Evolutionary conservation across 2,888 invertebrate genomes (phyloP), one percentile per base, ranked within the genome.

Genomic region (Caenorhabditis afra): DNA sequence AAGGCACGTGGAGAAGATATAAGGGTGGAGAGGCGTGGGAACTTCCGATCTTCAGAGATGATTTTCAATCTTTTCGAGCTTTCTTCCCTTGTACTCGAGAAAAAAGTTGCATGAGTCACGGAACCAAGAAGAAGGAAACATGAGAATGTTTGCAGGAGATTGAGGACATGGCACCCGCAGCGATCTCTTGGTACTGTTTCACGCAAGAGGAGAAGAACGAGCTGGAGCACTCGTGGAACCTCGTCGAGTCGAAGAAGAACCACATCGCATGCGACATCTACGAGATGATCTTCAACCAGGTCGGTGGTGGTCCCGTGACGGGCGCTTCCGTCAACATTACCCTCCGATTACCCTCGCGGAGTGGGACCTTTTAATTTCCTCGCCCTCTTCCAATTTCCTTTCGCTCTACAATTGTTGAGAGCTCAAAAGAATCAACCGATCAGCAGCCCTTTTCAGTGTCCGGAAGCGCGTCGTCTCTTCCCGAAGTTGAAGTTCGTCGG

Each of bases 251-350:
- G 4, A 75, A 73, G 20, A 85, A 85, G 68, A 82, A 82, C 53
- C 62, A 68, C 29, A 71, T 84, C 14, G 85, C 81, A 7, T 81
- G 84, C 50, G 84, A 85, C 64, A 87, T 86, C 22, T 87, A 87
- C 67, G 83, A 85, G 50, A 87, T 87, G 87, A 87, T 87, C 50
- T 87, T 87, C 78, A 86, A 87, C 75, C 87, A 87, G 86, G 87
- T 87, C 53, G 0, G 50, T 55, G 16, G 47, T 18, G 4, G 22
- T 39, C 55, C 23, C 45, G n/a, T 76, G 20, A 22, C 49, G 11
- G 10, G 44, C 20, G 2, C 35, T 59, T 52, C 41, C 57, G 53
- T 66, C 57, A 64, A 49, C 65, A 57, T 58, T 37, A 41, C 16
- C 61, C 53, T 41, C 41, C 55, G 53, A 70, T 61, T 52, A 70